phyloP scores from a whole-genome alignment of 2,888 invertebrate genomes.

The Drosophila eohydei region DNA sequence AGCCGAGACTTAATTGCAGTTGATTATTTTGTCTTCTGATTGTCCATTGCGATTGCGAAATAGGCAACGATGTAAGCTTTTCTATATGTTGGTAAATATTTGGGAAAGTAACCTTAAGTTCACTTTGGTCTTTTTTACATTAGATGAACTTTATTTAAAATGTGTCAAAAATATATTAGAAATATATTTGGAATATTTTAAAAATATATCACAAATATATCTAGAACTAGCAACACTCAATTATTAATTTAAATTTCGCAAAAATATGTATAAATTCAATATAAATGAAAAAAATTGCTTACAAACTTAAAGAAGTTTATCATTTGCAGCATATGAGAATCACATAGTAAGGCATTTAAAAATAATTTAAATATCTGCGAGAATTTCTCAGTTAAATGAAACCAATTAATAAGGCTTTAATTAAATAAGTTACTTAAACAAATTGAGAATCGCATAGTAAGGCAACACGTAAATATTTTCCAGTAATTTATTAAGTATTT shows the following conservation, averaged over 20 bases:
- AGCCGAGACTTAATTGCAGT: conserved; percentile 46
- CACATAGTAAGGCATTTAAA: too few relatives aligned
- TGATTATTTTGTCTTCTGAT: conserved; percentile 56
- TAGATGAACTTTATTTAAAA: background rate
- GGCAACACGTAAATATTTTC: background rate
- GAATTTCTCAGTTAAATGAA: too few relatives aligned
- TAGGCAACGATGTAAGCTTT: background rate
- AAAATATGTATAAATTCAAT: too few relatives aligned
- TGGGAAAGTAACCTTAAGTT: background rate
- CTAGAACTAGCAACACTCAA: too few relatives aligned
- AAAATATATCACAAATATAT: background rate
- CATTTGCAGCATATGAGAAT: too few relatives aligned
- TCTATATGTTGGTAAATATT: background rate
- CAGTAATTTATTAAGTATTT: background rate
- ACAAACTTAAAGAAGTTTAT: too few relatives aligned
- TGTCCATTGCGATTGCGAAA: conserved; percentile 36
- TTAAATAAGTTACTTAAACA: background rate
- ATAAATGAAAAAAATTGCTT: too few relatives aligned
- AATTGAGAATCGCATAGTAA: background rate
- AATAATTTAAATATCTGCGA: too few relatives aligned
- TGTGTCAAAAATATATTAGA: background rate
- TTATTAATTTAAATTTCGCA: too few relatives aligned
- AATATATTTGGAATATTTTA: too few relatives aligned
- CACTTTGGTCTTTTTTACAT: background rate
- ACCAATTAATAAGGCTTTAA: too few relatives aligned